These are phyloP conservation scores for Aphelenchoides fujianensis DNA, from an alignment of 1,140 invertebrate genomes.

Conservation along the genomic window DNA sequence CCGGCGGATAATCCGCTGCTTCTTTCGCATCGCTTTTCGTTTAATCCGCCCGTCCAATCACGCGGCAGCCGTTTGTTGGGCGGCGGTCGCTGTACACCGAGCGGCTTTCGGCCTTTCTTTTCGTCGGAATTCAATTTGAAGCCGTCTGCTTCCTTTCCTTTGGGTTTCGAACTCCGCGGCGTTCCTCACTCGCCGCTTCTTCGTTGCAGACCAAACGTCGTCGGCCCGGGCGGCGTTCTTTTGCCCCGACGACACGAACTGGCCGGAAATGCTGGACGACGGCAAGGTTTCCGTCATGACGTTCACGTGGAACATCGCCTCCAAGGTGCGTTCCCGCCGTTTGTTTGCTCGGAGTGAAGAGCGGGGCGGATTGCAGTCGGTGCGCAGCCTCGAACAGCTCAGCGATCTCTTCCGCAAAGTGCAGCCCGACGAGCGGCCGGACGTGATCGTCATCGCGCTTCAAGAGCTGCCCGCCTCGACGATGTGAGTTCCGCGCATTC, in stretches of 20 bases:
- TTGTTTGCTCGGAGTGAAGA: background rate
- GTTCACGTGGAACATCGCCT: slow-evolving; percentile 49
- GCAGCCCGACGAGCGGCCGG: slow-evolving; percentile 32
- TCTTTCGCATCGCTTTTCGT: too few relatives aligned
- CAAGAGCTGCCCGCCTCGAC: slow-evolving; percentile 50
- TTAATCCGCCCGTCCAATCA: too few relatives aligned
- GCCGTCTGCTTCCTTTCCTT: too few relatives aligned
- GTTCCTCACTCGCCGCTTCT: background rate
- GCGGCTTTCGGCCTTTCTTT: too few relatives aligned
- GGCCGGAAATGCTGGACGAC: slow-evolving; percentile 29
- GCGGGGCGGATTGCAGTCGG: slow-evolving; percentile 30
- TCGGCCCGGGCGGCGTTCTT: slow-evolving; percentile 41
- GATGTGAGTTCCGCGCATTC: slow-evolving; percentile 16
- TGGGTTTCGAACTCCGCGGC: too few relatives aligned
- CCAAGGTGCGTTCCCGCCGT: slow-evolving; percentile 32
- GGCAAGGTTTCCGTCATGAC: slow-evolving; percentile 45
- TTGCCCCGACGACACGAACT: slow-evolving; percentile 36
- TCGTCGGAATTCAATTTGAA: too few relatives aligned
- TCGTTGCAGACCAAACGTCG: slow-evolving; percentile 32
- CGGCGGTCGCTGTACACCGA: too few relatives aligned
- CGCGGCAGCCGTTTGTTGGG: too few relatives aligned
- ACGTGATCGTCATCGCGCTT: slow-evolving; percentile 45
- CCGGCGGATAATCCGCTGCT: too few relatives aligned
- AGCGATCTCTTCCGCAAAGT: slow-evolving; percentile 43
- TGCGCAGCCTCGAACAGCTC: slow-evolving; percentile 19